Evolutionary conservation across 2,797 vertebrate species (phyloP), one percentile per base, ranked within the genome.

Genomic region (Hydrolagus colliei): DNA sequence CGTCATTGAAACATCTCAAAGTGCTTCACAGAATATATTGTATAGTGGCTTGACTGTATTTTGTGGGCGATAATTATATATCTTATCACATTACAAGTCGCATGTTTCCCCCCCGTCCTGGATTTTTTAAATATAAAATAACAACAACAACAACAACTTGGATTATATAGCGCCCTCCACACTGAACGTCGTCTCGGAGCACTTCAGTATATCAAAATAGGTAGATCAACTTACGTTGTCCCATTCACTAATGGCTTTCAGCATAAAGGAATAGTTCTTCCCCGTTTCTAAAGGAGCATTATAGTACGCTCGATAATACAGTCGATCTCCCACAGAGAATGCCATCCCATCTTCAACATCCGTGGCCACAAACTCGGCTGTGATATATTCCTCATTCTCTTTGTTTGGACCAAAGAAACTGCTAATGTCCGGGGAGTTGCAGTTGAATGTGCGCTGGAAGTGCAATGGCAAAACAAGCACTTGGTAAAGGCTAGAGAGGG

Each of bases 181-280:
- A 27, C 27, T 27, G 27, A 27, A 27, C 27, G 1, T 27, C 27
- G 27, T 27, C 27, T 27, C 27, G 27, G 68, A 67, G 78, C 20
- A 16, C 4, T 67, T 73, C 32, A 9, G 72, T 73, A 27, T 11
- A 27, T 73, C 32, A 32, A 27, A 32, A 16, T 41, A 18, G 0
- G 72, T 73, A 20, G 18, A 74, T 86, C 75, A 20, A 88, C 93
- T 87, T 93, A 97, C 98, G 93, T 88, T 90, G 89, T 95, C 94
- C 97, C 96, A 98, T 87, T 94, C 95, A 89, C 95, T 97, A 90
- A 96, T 91, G 87, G 93, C 92, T 89, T 95, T 93, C 88, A 98
- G 87, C 88, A 97, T 90, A 86, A 99, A 90, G 85, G 94, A 96
- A 86, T 98, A 98, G 85, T 95, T 94, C 68, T 87, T 93, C 86